Conservation (phyloP, 2,797 vertebrate species). For the Molossus alvarezi region DNA sequence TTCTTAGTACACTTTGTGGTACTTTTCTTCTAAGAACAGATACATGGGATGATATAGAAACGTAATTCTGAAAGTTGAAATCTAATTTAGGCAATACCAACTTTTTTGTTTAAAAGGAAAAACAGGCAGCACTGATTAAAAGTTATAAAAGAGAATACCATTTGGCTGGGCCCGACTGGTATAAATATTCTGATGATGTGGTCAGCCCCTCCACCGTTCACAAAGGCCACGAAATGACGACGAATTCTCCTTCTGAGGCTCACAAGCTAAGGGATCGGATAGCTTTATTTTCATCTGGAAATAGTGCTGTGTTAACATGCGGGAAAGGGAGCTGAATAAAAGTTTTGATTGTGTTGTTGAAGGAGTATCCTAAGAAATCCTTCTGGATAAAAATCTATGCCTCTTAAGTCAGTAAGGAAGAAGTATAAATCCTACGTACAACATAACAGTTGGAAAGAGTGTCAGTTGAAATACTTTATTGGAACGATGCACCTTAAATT, state of each 20-base stretch:
- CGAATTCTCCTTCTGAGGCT: slow-evolving; percentile 76
- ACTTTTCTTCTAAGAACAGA: slow-evolving; percentile 24
- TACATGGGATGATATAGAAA: slow-evolving; percentile 25
- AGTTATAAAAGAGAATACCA: slow-evolving; percentile 63
- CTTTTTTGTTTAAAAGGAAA: slow-evolving; percentile 52
- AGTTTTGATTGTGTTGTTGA: slow-evolving; percentile 7
- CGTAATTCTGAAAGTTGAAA: not conserved
- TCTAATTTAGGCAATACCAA: slow-evolving; percentile 47
- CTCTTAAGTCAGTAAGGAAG: not conserved
- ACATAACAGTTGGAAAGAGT: not conserved
- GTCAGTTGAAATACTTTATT: not conserved
- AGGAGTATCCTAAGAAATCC: not conserved
- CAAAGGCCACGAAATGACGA: not conserved
- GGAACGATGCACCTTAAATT: not conserved
- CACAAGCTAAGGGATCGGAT: slow-evolving; percentile 68
- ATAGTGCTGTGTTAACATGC: slow-evolving; percentile 54
- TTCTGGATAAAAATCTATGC: slow-evolving; percentile 60
- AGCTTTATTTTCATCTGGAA: slow-evolving; percentile 73
- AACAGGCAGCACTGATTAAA: slow-evolving; percentile 67
- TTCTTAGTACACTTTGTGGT: not conserved
- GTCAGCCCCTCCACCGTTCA: slow-evolving; percentile 71
- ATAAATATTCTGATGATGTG: slow-evolving; percentile 74
- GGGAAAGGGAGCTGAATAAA: not conserved
- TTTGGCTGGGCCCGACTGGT: slow-evolving; percentile 59
- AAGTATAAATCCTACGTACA: slow-evolving; percentile 27